phyloP scores from a whole-genome alignment of 2,888 invertebrate species.

The Diadegma fenestrale region DNA sequence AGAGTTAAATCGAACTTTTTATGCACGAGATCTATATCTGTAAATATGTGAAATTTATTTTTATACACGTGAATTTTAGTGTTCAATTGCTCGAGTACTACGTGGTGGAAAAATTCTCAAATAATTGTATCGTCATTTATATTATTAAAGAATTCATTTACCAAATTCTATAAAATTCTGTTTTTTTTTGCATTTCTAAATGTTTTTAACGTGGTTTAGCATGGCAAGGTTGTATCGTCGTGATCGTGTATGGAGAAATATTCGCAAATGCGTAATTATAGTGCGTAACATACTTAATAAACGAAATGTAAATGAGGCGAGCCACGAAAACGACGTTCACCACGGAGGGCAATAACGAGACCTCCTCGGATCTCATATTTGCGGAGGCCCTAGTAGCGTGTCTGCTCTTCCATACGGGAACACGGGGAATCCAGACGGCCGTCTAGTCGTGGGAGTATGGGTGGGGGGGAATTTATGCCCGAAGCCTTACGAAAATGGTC shows the following conservation, averaged over 20 bases:
- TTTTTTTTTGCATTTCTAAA: too few relatives aligned
- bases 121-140: too few relatives aligned
- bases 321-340: conserved; percentile 30
- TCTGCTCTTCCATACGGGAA: neutral
- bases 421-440: neutral
- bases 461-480: conserved; percentile 16
- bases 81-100: too few relatives aligned
- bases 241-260: neutral
- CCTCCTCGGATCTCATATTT: conserved; percentile 41
- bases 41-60: too few relatives aligned
- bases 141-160: too few relatives aligned
- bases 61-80: too few relatives aligned
- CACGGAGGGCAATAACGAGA: conserved; percentile 53
- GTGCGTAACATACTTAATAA: neutral
- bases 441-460: conserved; percentile 19
- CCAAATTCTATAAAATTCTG: too few relatives aligned
- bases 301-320: neutral
- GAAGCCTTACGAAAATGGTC: conserved; percentile 71
- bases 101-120: too few relatives aligned
- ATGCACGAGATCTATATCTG: too few relatives aligned
- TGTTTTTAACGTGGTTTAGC: too few relatives aligned
- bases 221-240: too few relatives aligned
- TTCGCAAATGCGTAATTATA: neutral
- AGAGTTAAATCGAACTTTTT: too few relatives aligned
- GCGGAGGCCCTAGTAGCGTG: conserved; percentile 36